Conservation (phyloP, 2,888 invertebrate genomes). For the Spisula subtruncata region DNA sequence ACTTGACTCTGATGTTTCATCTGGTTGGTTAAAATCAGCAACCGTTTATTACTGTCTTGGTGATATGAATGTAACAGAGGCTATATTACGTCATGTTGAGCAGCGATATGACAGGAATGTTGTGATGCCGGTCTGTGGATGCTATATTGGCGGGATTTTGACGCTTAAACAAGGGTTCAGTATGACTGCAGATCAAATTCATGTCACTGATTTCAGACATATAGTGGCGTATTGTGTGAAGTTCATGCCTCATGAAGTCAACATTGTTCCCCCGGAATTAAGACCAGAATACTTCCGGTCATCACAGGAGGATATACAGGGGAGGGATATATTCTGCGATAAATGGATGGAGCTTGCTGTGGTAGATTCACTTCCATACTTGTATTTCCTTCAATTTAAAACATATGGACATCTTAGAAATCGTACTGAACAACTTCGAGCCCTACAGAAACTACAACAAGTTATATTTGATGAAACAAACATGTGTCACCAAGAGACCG, state of each 20-base stretch:
- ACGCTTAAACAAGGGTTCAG: background rate
- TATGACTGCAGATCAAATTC: background rate
- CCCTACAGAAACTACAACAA: background rate
- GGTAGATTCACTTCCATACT: slow-evolving; percentile 27
- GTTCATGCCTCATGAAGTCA: background rate
- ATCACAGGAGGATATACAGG: background rate
- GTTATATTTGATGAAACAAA: background rate
- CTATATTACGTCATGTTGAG: background rate
- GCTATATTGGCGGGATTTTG: background rate
- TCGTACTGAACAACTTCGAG: background rate
- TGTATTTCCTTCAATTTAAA: slow-evolving; percentile 26
- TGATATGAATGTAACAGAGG: background rate
- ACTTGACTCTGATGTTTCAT: background rate
- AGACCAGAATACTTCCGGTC: slow-evolving; percentile 1
- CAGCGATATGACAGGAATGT: background rate
- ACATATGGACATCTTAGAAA: background rate
- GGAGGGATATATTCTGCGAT: background rate
- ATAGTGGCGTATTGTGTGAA: slow-evolving; percentile 13
- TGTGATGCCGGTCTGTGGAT: slow-evolving; percentile 8
- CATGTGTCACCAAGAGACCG: background rate
- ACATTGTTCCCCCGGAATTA: slow-evolving; percentile 13
- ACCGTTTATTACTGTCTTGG: slow-evolving; percentile 14
- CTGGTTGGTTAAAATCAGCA: background rate
- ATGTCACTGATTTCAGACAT: background rate
- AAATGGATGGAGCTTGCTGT: background rate